These are phyloP conservation scores for Elachura formosa DNA, from an alignment of 2,113 vertebrate species.

Conservation along the genomic window DNA sequence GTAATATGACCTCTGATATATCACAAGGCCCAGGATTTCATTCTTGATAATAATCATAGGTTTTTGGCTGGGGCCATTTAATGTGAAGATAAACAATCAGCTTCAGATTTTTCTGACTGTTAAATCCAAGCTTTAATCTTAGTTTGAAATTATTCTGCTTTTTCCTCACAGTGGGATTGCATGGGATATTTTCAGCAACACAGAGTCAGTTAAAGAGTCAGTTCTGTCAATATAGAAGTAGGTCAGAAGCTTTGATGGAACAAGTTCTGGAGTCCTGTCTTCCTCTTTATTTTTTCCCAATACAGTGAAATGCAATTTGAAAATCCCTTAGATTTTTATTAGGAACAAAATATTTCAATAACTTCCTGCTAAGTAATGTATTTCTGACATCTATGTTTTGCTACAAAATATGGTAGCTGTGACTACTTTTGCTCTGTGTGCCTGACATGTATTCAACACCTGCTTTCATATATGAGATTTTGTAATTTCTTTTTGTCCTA, in stretches of 20 bases:
- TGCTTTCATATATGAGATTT: not conserved
- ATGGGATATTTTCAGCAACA: not conserved
- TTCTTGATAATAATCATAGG: rapidly evolving
- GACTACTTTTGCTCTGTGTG: not conserved
- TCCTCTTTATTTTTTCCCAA: not conserved
- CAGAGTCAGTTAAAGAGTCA: not conserved
- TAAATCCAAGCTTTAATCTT: not conserved
- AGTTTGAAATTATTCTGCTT: not conserved
- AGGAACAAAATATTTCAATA: not conserved
- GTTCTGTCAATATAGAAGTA: not conserved
- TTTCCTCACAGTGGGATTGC: not conserved
- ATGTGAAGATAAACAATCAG: not conserved
- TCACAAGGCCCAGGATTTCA: not conserved
- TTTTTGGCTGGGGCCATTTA: rapidly evolving
- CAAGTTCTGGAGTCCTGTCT: not conserved
- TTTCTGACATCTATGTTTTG: not conserved
- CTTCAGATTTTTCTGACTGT: not conserved
- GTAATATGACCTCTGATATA: not conserved
- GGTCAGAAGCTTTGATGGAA: not conserved
- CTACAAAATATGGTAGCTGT: not conserved
- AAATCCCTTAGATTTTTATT: not conserved
- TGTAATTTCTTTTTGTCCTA: not conserved
- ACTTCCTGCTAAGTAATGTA: not conserved
- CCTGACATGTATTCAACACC: not conserved
- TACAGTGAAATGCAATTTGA: not conserved